Evolutionary conservation across 2,888 invertebrate genomes (phyloP), one percentile per base, ranked within the genome.

Genomic region (Tenthredo amoena): DNA sequence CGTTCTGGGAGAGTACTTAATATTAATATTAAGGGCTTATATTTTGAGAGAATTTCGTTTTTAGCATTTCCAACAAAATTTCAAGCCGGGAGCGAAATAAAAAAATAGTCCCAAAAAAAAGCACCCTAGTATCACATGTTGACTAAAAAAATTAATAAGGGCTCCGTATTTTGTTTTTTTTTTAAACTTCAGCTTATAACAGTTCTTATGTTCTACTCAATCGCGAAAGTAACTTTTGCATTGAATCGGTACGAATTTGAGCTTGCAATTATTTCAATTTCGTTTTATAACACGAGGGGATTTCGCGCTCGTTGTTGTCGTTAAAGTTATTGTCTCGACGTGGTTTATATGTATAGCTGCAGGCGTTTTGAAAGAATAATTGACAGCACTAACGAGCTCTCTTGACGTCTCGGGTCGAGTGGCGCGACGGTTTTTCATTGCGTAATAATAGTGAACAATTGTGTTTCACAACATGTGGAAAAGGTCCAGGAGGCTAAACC

Each of bases 381-480:
- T 40, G 72, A 72, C 72, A 72, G 72, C 37, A 7, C 37, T 72
- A 72, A 72, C 10, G 40, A 72, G 40, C 40, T 72, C 12, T 2
- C 5, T 50, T 50, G 76, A 31, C 76, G 50, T 76, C 50, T 72
- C 40, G 72, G 12, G 72, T 72, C 71, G 37, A 72, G 7, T 40
- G 10, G 37, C 71, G 1, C 71, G 40, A 15, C 21, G 15, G 37
- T 72, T 40, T 26, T 37, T 37, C 34, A 9, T 76, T 47, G 21
- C 72, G 40, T 40, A 72, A 72, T 40, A 37, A 40, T 72, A 72
- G 10, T 18, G 72, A 50, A 76, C 76, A 76, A 76, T 76, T 50
- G 31, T 50, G 50, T 76, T 47, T 50, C 18, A 76, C 50, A 76
- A 50, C 31, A 50, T 50, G 31, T 76, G 76, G 50, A 76, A 26